Base-by-base conservation (phyloP, 2,888 invertebrate genomes). In the Temnothorax ravouxi region DNA sequence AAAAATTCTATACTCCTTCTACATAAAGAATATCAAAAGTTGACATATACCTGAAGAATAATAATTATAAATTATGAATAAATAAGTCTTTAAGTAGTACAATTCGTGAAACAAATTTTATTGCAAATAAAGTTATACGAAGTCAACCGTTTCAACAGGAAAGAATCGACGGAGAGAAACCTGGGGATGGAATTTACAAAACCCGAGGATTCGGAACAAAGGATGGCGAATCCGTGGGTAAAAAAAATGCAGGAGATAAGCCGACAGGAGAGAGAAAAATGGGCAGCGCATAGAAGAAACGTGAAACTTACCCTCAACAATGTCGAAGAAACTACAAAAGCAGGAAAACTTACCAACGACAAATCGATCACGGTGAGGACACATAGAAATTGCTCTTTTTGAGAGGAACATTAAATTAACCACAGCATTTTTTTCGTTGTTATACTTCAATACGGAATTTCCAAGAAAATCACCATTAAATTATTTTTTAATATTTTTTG, bases 171-270 rank as follows among this genome's bases (percentile, higher is more conserved):
- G 29, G 82, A 88, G 87, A 85, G 88, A 69, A 71, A 75, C 21
- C 34, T 83, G 21, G 66, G 79, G 69, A 64, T 80, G 21, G 61
- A 79, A 47, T 71, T 66, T 66, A 76, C 77, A 83, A 83, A 79
- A 69, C 25, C 50, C 29, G 80, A 59, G 67, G 59, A 84, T 81
- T 54, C 69, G 6, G 80, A 71, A 72, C 76, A 67, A 34, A 81
- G 83, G 64, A 67, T 85, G 80, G 62, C 34, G 61, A 72, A 87
- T 59, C 72, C 86, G 56, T 85, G 89, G 89, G 76, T 88, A 76
- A 85, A 84, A 64, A 87, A 89, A 84, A 91, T 90, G 89, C 87
- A 85, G 47, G 84, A 90, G 72, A 76, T 89, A 76, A 88, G 84
- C 44, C 87, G 76, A 47, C 80, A 52, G 41, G 67, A 85, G 62